phyloP scores from a whole-genome alignment of 2,888 invertebrate species.

The Thymelicus lineola region DNA sequence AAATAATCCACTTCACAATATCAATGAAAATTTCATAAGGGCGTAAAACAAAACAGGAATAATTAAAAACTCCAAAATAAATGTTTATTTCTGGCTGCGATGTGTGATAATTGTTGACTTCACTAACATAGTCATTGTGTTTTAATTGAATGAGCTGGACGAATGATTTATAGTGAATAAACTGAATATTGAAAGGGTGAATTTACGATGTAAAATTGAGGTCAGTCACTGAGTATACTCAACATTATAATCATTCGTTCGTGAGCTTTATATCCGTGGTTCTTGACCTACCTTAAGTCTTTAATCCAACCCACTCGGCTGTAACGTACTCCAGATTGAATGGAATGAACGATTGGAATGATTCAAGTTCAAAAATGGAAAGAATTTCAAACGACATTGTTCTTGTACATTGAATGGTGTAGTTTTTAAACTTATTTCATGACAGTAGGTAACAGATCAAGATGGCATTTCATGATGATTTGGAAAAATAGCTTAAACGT shows the following conservation, averaged over 20 bases:
- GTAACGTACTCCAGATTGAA: neutral
- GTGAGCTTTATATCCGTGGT: neutral
- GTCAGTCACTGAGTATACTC: neutral
- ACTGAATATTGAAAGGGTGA: neutral
- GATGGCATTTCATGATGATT: too few relatives aligned
- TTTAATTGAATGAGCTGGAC: neutral
- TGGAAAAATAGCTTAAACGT: too few relatives aligned
- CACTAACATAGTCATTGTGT: too few relatives aligned
- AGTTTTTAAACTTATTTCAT: too few relatives aligned
- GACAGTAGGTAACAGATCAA: too few relatives aligned
- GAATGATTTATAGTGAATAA: constrained; percentile 4
- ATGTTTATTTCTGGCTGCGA: too few relatives aligned
- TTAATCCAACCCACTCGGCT: neutral
- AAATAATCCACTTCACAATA: too few relatives aligned
- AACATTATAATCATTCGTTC: neutral
- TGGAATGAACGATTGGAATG: neutral
- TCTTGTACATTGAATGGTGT: too few relatives aligned
- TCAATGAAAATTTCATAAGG: too few relatives aligned
- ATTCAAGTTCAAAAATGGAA: neutral
- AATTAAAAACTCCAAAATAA: too few relatives aligned
- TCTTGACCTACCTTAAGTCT: constrained; percentile 6
- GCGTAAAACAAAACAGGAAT: too few relatives aligned
- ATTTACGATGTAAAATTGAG: neutral
- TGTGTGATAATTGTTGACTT: neutral
- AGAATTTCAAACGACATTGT: neutral